phyloP scores from a whole-genome alignment of 2,113 vertebrate species.

The Lasiurus borealis region DNA sequence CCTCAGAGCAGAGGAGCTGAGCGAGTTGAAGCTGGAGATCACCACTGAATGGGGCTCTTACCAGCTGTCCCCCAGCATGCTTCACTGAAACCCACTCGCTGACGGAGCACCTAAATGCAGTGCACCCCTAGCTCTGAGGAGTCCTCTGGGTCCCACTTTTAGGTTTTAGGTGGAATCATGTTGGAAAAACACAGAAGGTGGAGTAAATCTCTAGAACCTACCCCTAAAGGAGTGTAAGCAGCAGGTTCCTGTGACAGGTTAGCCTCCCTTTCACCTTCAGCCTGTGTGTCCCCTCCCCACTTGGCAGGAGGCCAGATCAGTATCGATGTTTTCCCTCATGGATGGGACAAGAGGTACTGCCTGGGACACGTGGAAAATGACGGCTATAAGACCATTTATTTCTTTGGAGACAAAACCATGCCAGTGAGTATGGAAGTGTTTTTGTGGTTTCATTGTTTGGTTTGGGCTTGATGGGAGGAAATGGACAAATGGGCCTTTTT shows the following conservation, averaged over 20 bases:
- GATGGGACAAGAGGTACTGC: slow-evolving; percentile 98
- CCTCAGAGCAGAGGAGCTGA: neutral
- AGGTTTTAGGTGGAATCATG: neutral
- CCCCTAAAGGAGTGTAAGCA: neutral
- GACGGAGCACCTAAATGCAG: neutral
- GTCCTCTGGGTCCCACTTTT: neutral
- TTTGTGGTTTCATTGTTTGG: neutral
- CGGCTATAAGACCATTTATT: slow-evolving; percentile 92
- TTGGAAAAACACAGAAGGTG: neutral
- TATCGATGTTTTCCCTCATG: slow-evolving; percentile 96
- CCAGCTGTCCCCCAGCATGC: neutral
- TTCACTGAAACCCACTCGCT: neutral
- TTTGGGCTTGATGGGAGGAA: too few relatives aligned
- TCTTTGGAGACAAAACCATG: slow-evolving; percentile 98
- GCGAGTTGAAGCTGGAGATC: fast-evolving
- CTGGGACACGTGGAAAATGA: slow-evolving; percentile 92
- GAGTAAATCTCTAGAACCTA: neutral
- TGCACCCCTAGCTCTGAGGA: neutral
- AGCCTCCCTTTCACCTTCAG: neutral
- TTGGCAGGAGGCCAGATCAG: slow-evolving; percentile 96
- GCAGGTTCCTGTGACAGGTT: neutral
- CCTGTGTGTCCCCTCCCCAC: neutral
- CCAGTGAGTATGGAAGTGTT: slow-evolving; percentile 89
- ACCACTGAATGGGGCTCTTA: too few relatives aligned
- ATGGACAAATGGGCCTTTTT: neutral